Base-by-base conservation (phyloP, 2,888 invertebrate species). In the Cordilura impudica region DNA sequence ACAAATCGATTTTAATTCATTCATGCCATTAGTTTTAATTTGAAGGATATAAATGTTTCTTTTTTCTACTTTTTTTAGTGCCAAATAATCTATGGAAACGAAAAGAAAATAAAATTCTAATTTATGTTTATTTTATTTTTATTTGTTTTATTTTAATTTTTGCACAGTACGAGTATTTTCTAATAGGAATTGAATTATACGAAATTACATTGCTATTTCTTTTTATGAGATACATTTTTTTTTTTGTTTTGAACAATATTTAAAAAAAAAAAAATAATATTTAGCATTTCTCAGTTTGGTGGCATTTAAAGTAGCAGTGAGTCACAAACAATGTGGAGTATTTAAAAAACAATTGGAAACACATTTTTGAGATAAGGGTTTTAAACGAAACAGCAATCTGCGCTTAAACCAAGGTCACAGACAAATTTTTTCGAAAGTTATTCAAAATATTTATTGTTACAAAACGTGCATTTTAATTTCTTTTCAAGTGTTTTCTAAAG, bases 1-100 rank as follows among this genome's bases (percentile, higher is more conserved):
- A 73, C 72, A 78, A 73, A 73, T 63, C 73, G 63, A 67, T 26
- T 69, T 69, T 51, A 69, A 78, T 65, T 73, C 63, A 65, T 69
- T 69, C 49, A 71, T 66, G 29, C 54, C 60, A 71, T 71, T 77
- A 53, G 39, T 66, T 70, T 66, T 60, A 65, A 60, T 77, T 71
- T 77, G 58, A 71, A 54, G 53, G 39, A 71, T 66, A 54, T 77
- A 49, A 56, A 51, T 65, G 53, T 63, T 58, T 31, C 53, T 51
- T 53, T 51, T 51, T 14, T 2, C 2, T 14, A 4, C 14, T 21
- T 43, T 29, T 23, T 56, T 47, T 56, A 65, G 31, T 63, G 47
- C 63, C 47, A 63, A 72, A 49, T 51, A 65, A 65, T 18, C 16
- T 71, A 31, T 43, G 16, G 23, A 71, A 51, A 49, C 21, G 16